A percentile compares a stretch with the other conserved stretches of the same genome.
These are phyloP conservation scores for Phymanthus crucifer DNA, from an alignment of 92 coral and sea anemone species.

Conservation along the genomic window DNA sequence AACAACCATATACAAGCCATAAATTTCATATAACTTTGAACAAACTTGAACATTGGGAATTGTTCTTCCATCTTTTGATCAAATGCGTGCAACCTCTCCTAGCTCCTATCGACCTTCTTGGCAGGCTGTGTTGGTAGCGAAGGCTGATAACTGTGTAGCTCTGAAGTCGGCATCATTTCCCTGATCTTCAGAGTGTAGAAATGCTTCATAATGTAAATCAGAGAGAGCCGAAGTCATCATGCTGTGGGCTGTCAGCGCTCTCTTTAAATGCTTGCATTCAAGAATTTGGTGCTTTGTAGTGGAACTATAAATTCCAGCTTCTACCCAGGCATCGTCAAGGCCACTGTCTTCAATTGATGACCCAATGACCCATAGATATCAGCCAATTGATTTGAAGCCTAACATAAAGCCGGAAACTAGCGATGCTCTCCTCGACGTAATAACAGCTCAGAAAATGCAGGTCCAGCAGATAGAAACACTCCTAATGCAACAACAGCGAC, in stretches of 20 bases:
- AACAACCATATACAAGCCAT: slow-evolving; percentile 39
- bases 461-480: background rate
- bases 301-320: slow-evolving; percentile 34
- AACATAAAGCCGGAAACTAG: no score
- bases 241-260: no score
- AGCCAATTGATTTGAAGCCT: no score
- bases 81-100: slow-evolving; percentile 36
- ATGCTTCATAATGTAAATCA: slow-evolving; percentile 33
- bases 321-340: slow-evolving; percentile 32
- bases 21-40: slow-evolving; percentile 44
- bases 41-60: slow-evolving; percentile 35
- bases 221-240: slow-evolving; percentile 27
- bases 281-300: slow-evolving; percentile 19
- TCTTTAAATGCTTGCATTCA: background rate
- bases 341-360: slow-evolving; percentile 25
- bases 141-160: slow-evolving; percentile 8
- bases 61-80: slow-evolving; percentile 36
- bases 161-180: background rate
- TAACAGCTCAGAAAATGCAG: background rate
- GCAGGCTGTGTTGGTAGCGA: slow-evolving; percentile 18
- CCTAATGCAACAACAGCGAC: background rate
- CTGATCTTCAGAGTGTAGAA: slow-evolving; percentile 7
- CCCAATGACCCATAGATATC: slow-evolving; percentile 35
- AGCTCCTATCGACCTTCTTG: slow-evolving; percentile 24
- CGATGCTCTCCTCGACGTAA: background rate